Evolutionary conservation across 2,113 vertebrate species (phyloP), one percentile per base, ranked within the genome.

Genomic region (Pelobates fuscus): DNA sequence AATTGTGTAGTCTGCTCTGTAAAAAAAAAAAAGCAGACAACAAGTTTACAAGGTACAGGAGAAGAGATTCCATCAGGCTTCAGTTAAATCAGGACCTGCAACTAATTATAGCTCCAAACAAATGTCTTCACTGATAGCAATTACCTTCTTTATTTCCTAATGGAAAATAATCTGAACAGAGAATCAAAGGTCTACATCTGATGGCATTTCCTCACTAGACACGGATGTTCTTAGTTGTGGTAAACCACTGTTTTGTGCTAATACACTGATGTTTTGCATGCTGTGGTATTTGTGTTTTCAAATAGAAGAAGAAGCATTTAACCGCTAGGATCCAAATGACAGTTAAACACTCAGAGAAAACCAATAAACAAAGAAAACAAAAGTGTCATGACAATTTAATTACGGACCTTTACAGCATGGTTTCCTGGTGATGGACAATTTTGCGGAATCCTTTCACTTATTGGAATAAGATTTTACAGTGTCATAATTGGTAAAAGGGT

Each of bases 61-160:
- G 30, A 29, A 63, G 59, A 52, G 4, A 41, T 71, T 71, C 70
- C 59, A 63, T 52, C 0, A 60, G 58, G 59, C 55, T 71, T 65
- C 61, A 43, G 46, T 54, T 10, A 64, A 64, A 49, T 64, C 18
- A 46, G 43, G n/a, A 3, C 57, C 62, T 67, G 72, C 61, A 66
- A 54, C 71, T 74, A 57, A 74, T 74, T 74, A 74, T 52, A 8
- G 54, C 52, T 21, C 24, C 3, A 55, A 67, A 75, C 52, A 67
- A 63, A 74, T 66, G 71, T 74, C 71, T 65, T 43, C 62, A 65
- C 54, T 67, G 72, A 75, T 75, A 67, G 72, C 72, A 75, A 75
- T 75, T 75, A 66, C 72, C 72, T 75, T 59, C 72, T 75, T 75
- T 67, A 66, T 67, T 75, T 63, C 71, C 72, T 75, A 66, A 75